These are phyloP conservation scores for Onychomys arenicola DNA, from an alignment of 2,797 vertebrate species.

Conservation along the genomic window DNA sequence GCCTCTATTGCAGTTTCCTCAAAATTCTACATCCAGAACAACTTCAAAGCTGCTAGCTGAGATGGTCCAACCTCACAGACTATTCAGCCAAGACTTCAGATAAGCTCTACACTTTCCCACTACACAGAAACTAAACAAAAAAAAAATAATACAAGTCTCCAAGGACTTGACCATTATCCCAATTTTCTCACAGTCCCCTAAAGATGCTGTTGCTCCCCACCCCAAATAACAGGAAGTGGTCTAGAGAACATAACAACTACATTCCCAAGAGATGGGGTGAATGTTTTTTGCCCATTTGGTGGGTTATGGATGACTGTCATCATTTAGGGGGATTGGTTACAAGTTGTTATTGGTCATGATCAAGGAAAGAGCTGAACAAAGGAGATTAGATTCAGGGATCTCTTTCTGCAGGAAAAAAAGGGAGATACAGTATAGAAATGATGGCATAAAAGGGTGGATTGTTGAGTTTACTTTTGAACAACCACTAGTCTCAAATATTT, in stretches of 20 bases:
- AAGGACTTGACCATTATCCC: not conserved
- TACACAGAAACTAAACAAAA: not conserved
- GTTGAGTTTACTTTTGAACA: not conserved
- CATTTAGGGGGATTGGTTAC: not conserved
- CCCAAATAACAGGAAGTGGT: not conserved
- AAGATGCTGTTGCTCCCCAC: not conserved
- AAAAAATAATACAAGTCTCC: not conserved
- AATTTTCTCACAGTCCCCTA: not conserved
- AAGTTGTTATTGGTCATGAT: not conserved
- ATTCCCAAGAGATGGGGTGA: not conserved
- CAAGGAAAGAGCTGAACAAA: not conserved
- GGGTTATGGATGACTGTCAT: not conserved
- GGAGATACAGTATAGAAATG: not conserved
- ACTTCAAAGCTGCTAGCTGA: not conserved
- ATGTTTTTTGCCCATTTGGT: not conserved
- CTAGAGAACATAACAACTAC: not conserved
- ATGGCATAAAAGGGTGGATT: not conserved
- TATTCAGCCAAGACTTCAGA: not conserved
- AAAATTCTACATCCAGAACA: not conserved
- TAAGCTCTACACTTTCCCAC: not conserved
- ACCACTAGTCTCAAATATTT: too few relatives aligned
- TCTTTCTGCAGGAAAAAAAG: not conserved
- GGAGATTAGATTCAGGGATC: not conserved
- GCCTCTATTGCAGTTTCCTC: not conserved
- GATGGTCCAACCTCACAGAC: not conserved